Evolutionary conservation across 2,797 vertebrate genomes (phyloP), one percentile per base, ranked within the genome.

Genomic region (Glyptemys insculpta): DNA sequence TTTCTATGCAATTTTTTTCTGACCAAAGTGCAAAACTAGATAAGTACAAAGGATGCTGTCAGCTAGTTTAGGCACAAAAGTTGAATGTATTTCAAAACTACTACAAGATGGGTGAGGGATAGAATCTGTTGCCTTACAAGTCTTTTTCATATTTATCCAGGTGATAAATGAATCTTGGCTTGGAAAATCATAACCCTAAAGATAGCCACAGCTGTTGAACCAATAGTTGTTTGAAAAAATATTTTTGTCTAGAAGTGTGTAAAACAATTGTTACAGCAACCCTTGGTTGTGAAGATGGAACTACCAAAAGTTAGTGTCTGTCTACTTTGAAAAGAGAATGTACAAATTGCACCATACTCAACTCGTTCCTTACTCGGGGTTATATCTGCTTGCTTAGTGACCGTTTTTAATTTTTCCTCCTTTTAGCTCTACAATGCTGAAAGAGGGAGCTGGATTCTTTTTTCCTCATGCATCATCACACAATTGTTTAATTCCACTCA

Each of bases 21-120:
- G 91, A 81, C 95, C 89, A 95, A 95, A 96, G 95, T 93, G 91
- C 37, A 96, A 95, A 96, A 89, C 87, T 19, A 50, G 53, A 85
- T 57, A 93, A 89, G 94, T 92, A 72, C 88, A 49, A 5, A 85
- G 18, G 49, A 94, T 87, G 12, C 57, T 56, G 78, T 54, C 37
- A 65, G 88, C 72, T 84, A 79, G 8, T 87, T 95, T 83, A 82
- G 83, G 62, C 50, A 44, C 41, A 27, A 83, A 87, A 47, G 15
- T 12, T 76, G 83, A 76, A 21, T 62, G 41, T 85, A 83, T 25
- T 85, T 89, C 21, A 88, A 72, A 62, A 90, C 21, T 41, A 62
- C 44, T 81, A 82, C 65, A 91, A 85, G 44, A 49, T 78, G 44
- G 44, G 57, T 76, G 31, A 62, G 27, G 41, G 74, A 29, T n/a